Conservation (phyloP, 2,113 vertebrate genomes). For the Dipodomys ordii region DNA sequence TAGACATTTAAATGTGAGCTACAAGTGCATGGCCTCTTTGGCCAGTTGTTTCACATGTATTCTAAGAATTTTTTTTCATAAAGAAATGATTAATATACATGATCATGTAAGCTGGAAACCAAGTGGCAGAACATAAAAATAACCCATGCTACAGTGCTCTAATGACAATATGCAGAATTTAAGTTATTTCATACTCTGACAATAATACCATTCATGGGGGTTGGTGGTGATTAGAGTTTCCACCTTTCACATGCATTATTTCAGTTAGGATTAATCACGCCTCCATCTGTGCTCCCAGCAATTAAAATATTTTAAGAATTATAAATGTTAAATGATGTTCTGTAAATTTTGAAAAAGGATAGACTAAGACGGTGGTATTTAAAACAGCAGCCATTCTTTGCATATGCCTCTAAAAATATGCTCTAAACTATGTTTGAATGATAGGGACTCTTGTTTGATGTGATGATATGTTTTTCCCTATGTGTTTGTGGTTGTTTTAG, state of each 20-base stretch:
- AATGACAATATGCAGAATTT: conserved; percentile 45
- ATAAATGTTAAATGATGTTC: conserved; percentile 72
- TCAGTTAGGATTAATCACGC: conserved; percentile 71
- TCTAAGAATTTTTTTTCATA: no score
- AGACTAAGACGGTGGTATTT: conserved; percentile 3
- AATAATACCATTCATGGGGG: conserved; percentile 64
- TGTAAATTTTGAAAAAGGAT: conserved; percentile 44
- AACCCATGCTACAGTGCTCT: neutral
- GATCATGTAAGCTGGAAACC: conserved; percentile 73
- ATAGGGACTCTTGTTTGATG: neutral
- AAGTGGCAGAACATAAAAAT: conserved; percentile 66
- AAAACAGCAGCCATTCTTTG: neutral
- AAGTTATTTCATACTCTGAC: conserved; percentile 63
- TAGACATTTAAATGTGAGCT: no score
- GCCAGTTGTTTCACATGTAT: no score
- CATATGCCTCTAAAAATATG: neutral
- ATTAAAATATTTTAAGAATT: conserved; percentile 78
- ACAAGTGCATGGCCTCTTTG: no score
- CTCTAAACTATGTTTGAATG: neutral
- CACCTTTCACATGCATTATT: conserved; percentile 66
- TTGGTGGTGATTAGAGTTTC: neutral
- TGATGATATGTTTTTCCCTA: neutral
- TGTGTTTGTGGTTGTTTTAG: neutral
- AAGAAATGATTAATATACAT: conserved; percentile 60
- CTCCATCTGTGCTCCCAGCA: conserved; percentile 74